Evolutionary conservation across 1,140 invertebrate species (phyloP).

Genomic region (Trialeurodes vaporariorum): DNA sequence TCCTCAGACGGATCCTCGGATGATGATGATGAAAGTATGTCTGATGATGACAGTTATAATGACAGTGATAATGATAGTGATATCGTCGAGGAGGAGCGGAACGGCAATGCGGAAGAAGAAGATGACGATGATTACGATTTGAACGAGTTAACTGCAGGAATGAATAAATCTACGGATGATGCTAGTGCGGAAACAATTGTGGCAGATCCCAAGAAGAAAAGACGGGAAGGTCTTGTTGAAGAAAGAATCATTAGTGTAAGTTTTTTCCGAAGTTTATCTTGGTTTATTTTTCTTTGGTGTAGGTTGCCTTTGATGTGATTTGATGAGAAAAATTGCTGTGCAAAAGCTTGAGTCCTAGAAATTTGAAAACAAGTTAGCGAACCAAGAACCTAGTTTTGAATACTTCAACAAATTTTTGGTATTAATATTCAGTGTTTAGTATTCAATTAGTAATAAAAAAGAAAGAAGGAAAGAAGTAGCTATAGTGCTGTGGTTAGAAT

Average conservation of each 20-base stretch:
- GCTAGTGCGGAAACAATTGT: background rate
- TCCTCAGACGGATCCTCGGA: constrained; percentile 33
- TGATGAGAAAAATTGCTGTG: no score
- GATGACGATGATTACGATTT: constrained; percentile 1
- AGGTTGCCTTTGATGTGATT: no score
- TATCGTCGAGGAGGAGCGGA: constrained; percentile 8
- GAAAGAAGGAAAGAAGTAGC: no score
- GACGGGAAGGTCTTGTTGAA: constrained; percentile 46
- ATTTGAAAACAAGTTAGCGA: no score
- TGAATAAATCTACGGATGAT: background rate
- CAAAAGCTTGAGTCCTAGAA: no score
- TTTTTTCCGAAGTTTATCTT: constrained; percentile 22
- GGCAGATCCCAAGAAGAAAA: constrained; percentile 24
- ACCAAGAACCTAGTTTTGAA: no score
- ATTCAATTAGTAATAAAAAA: no score
- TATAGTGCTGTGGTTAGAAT: no score
- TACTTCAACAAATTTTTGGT: no score
- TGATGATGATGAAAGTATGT: constrained; percentile 34
- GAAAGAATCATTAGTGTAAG: constrained; percentile 57
- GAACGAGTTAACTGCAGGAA: background rate
- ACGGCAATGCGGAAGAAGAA: constrained; percentile 6
- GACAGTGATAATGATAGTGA: constrained; percentile 18
- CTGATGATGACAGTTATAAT: constrained; percentile 20
- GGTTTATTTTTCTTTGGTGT: background rate
- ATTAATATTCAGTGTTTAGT: no score